Evolutionary conservation across 2,888 invertebrate species (phyloP).

Genomic region (Plebejus melissa): DNA sequence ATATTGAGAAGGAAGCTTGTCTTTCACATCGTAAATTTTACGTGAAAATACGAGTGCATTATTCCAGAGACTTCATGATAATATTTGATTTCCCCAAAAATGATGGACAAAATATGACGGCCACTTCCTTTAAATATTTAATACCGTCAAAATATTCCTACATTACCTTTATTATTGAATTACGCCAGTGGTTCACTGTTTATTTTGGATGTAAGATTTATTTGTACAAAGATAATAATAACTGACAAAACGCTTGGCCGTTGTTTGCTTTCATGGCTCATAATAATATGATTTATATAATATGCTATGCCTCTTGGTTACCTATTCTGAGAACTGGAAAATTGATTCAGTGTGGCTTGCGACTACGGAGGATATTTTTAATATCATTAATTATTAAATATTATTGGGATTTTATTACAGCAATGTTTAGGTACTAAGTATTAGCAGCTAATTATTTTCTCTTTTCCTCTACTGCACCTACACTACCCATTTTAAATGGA

Average conservation of each 20-base stretch:
- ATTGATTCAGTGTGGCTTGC: not conserved
- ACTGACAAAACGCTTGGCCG: slow-evolving; percentile 2
- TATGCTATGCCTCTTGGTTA: not conserved
- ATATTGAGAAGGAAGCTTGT: too few relatives aligned
- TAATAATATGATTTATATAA: not conserved
- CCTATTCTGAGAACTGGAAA: not conserved
- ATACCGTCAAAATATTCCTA: not conserved
- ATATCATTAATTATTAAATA: not conserved
- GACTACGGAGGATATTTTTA: not conserved
- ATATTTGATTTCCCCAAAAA: not conserved
- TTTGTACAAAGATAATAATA: slow-evolving; percentile 22
- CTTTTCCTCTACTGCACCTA: too few relatives aligned
- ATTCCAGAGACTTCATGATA: too few relatives aligned
- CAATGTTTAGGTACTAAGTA: too few relatives aligned
- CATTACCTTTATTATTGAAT: slow-evolving; percentile 17
- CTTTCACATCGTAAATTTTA: too few relatives aligned
- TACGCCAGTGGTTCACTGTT: slow-evolving; percentile 33
- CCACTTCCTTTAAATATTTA: not conserved
- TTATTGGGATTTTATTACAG: too few relatives aligned
- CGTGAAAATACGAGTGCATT: too few relatives aligned
- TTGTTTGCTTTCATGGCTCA: slow-evolving; percentile 23
- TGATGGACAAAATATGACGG: not conserved
- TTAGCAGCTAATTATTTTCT: too few relatives aligned
- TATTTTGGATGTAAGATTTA: slow-evolving; percentile 35
- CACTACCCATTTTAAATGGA: too few relatives aligned